These are phyloP conservation scores for Labroides dimidiatus DNA, from an alignment of 2,797 vertebrate species.

Conservation along the genomic window DNA sequence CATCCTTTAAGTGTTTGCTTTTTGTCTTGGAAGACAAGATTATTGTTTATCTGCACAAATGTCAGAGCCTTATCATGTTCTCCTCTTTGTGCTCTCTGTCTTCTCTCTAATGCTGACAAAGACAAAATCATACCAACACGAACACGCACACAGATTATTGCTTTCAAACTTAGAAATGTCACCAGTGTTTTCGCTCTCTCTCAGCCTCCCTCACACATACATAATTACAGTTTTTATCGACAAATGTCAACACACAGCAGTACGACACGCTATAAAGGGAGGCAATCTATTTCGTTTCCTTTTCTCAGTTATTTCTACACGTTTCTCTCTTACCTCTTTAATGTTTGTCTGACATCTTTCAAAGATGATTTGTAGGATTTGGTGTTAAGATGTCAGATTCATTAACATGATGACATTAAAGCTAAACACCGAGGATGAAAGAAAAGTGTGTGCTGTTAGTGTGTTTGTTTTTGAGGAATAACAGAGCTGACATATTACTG, in stretches of 20 bases:
- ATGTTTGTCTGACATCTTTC: not conserved
- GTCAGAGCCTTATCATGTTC: conserved; percentile 38
- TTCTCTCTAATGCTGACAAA: conserved; percentile 26
- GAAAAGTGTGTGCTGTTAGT: too few relatives aligned
- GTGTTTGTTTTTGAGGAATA: not conserved
- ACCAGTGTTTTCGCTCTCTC: conserved; percentile 26
- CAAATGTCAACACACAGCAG: conserved; percentile 59
- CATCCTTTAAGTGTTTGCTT: conserved; percentile 21
- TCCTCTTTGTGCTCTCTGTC: conserved; percentile 13
- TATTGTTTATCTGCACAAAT: conserved; percentile 60
- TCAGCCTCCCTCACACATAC: conserved; percentile 41
- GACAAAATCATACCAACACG: conserved; percentile 28
- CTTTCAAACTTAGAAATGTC: conserved; percentile 40
- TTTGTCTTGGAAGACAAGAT: conserved; percentile 50
- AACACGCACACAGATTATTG: conserved; percentile 35
- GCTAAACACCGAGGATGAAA: too few relatives aligned
- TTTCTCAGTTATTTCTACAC: not conserved
- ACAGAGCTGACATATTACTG: not conserved
- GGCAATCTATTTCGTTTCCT: not conserved
- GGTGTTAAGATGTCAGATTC: not conserved
- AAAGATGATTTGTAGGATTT: not conserved
- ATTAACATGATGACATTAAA: not conserved
- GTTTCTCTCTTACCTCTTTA: conserved; percentile 2
- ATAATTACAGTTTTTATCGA: conserved; percentile 63
- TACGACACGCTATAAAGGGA: conserved; percentile 13